Base-by-base conservation (phyloP, 2,888 invertebrate species). In the Apantesis nais region DNA sequence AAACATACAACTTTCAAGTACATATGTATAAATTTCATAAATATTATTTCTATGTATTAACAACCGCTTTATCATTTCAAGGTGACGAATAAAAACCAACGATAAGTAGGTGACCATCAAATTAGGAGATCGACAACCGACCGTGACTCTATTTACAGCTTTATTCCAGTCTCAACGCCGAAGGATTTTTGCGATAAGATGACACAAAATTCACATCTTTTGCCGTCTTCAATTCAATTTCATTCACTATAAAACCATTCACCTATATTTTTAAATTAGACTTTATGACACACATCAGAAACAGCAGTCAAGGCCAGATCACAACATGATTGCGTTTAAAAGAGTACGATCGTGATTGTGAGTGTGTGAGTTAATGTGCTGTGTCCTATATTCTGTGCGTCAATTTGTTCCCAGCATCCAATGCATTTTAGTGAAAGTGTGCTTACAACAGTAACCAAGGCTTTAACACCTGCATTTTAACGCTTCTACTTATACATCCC, bases 101-200 rank as follows among this genome's bases (percentile, higher is more conserved):
- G 92, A 92, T 92, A 92, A 89, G 84, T 81, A 80, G 85, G 82
- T 89, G 93, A 90, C 92, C 91, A 92, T 92, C 91, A 92, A 93
- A 90, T 91, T 92, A 91, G 85, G 93, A 93, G 94, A 93, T 94
- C 94, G 92, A 91, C 89, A 93, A 92, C 93, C 94, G 93, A 82
- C 94, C 94, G 75, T 94, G 94, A 94, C 94, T 93, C 88, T 89
- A 89, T 92, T 93, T 92, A 86, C 88, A 85, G 84, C 79, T 82
- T 84, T 86, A 83, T 84, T 78, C 72, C 79, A 85, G 85, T 85
- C 87, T 87, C 90, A 90, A 87, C 86, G 82, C 82, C 85, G 89
- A 92, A 92, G 93, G 93, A 90, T 92, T 88, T 89, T 82, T 78
- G 84, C 84, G 93, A 94, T 93, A 94, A 92, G 87, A 78, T 89